Evolutionary conservation across 2,888 invertebrate genomes (phyloP), one percentile per base, ranked within the genome.

Genomic region (Melipona beecheii): DNA sequence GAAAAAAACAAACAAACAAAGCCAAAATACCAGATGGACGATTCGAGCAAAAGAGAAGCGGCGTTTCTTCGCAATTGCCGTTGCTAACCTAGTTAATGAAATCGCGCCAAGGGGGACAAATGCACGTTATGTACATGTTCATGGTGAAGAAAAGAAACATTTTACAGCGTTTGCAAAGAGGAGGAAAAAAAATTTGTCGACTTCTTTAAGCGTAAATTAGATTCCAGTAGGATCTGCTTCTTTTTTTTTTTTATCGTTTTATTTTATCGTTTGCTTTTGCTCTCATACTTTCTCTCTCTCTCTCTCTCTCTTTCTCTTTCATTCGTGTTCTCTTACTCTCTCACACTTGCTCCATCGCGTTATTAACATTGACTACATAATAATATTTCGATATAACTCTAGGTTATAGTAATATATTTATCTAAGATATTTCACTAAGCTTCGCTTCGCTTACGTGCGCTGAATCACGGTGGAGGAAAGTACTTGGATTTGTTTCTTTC

Each of bases 361-460:
- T 81, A 85, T 69, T 83, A 87, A 85, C 83, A 87, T 87, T 82
- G 81, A 81, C 81, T 83, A 81, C 77, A 58, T 83, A 81, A 79
- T 83, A 85, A 68, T 58, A 58, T 70, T 77, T 75, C 78, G 27
- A 65, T 75, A 74, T 81, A 80, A 75, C 62, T 77, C 75, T 83
- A 83, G 62, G 64, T n/a, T n/a, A n/a, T 86, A 86, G 73, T 86
- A 83, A 81, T 78, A 81, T 81, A 87, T 78, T 79, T 83, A 66
- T 85, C 81, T 86, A 77, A 76, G 78, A 64, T 71, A 80, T 87
- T 80, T 85, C 66, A 66, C 76, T 82, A 85, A 78, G 74, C 78
- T 75, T 73, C 79, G 58, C 56, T 73, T 62, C 77, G 74, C 54
- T 68, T 75, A 72, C 79, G 80, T 74, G 83, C 75, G 75, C 83